Evolutionary conservation across 1,140 invertebrate genomes (phyloP).

Genomic region (Acyrthosiphon pisum): DNA sequence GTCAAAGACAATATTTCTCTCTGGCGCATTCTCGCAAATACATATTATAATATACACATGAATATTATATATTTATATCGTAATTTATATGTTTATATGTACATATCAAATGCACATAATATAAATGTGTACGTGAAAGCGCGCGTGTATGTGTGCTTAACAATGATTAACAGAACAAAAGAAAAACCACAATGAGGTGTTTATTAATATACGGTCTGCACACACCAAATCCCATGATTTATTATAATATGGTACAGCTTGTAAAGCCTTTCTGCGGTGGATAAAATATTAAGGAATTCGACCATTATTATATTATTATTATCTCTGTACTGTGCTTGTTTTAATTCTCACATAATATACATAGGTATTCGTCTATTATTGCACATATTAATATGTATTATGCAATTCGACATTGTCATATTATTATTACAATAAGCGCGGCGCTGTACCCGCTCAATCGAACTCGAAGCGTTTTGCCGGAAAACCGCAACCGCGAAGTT

Average conservation of each 20-base stretch:
- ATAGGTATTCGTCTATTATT: not conserved
- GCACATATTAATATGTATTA: not conserved
- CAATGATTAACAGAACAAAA: slow-evolving; percentile 36
- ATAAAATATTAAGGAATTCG: slow-evolving; percentile 20
- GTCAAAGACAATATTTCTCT: not conserved
- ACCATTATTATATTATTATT: slow-evolving; percentile 18
- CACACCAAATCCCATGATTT: slow-evolving; percentile 30
- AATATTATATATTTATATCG: not conserved
- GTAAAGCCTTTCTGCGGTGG: not conserved
- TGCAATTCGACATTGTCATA: not conserved
- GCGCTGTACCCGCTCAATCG: not conserved
- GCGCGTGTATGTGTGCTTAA: not conserved
- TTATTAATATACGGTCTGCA: slow-evolving; percentile 32
- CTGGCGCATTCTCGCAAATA: not conserved
- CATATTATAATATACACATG: not conserved
- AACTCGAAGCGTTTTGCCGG: not conserved
- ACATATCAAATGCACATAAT: not conserved
- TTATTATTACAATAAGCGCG: not conserved
- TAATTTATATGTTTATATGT: slow-evolving; percentile 30
- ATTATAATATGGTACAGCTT: not conserved
- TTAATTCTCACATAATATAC: not conserved
- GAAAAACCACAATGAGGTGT: slow-evolving; percentile 46
- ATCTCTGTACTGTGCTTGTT: not conserved
- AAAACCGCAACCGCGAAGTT: not conserved
- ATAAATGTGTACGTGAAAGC: not conserved